Percentiles rank a stretch among this genome's conserved stretches.
Conservation (phyloP, 1,140 invertebrate species). For the Pachypsylla venusta region DNA sequence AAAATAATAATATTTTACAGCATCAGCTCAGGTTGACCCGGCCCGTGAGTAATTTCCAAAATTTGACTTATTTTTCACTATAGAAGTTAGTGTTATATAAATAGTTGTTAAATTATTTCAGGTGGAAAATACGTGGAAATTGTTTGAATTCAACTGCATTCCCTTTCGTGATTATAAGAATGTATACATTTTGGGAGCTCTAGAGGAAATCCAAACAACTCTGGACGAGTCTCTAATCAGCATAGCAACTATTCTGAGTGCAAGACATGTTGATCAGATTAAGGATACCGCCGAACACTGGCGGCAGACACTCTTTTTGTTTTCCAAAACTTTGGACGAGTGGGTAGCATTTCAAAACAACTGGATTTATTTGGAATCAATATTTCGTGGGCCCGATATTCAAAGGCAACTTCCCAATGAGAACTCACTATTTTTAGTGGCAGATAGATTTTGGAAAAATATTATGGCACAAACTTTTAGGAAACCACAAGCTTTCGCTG, state of each 20-base stretch:
- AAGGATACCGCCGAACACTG: neutral
- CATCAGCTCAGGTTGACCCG: too few relatives aligned
- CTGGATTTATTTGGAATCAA: slow-evolving; percentile 75
- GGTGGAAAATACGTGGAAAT: slow-evolving; percentile 68
- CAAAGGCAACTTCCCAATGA: slow-evolving; percentile 71
- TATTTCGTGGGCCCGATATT: slow-evolving; percentile 79
- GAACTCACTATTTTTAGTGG: slow-evolving; percentile 62
- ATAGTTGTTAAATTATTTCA: too few relatives aligned
- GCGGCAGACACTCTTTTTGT: slow-evolving; percentile 18
- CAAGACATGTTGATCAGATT: slow-evolving; percentile 26
- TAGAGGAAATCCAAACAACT: slow-evolving; percentile 65
- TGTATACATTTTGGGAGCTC: slow-evolving; percentile 60
- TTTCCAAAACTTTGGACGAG: slow-evolving; percentile 43
- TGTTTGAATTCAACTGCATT: slow-evolving; percentile 57
- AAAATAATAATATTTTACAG: too few relatives aligned
- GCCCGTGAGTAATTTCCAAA: too few relatives aligned
- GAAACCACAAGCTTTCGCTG: slow-evolving; percentile 53
- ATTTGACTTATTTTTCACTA: too few relatives aligned
- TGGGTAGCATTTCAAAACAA: slow-evolving; percentile 70
- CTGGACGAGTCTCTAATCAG: slow-evolving; percentile 76
- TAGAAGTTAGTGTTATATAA: too few relatives aligned
- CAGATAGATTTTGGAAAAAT: slow-evolving; percentile 68
- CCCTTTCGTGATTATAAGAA: slow-evolving; percentile 64
- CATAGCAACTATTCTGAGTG: slow-evolving; percentile 68
- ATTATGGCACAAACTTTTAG: slow-evolving; percentile 22